These are phyloP conservation scores for Odocoileus virginianus DNA, from an alignment of 2,113 vertebrate species.

Conservation along the genomic window DNA sequence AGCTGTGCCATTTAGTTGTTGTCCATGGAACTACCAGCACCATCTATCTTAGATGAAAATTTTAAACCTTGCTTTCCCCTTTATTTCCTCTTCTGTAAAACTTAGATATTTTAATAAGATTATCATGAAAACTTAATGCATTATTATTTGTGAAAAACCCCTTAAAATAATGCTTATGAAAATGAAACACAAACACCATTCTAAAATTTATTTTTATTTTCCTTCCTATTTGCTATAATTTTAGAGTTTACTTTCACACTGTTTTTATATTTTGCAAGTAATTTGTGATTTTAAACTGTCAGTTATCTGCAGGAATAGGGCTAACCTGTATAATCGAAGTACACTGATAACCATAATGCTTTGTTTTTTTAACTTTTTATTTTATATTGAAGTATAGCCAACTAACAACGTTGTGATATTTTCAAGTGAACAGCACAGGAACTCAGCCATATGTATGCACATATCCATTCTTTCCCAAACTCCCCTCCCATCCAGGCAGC, in stretches of 20 bases:
- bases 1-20: neutral
- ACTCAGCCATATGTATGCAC: neutral
- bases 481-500: neutral
- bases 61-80: neutral
- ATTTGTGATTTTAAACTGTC: neutral
- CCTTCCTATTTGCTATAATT: neutral
- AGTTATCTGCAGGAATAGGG: neutral
- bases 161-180: neutral
- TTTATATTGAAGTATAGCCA: neutral
- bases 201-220: neutral
- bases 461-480: neutral
- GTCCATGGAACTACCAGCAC: neutral
- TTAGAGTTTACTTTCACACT: neutral
- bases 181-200: neutral
- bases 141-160: neutral
- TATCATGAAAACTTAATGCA: neutral
- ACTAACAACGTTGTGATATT: neutral
- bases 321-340: neutral
- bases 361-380: neutral
- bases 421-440: neutral
- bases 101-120: neutral
- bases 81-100: neutral
- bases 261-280: conserved; percentile 12
- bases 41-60: neutral
- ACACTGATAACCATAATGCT: neutral